Conservation (phyloP, 2,113 vertebrate species). For the Perca fluviatilis region DNA sequence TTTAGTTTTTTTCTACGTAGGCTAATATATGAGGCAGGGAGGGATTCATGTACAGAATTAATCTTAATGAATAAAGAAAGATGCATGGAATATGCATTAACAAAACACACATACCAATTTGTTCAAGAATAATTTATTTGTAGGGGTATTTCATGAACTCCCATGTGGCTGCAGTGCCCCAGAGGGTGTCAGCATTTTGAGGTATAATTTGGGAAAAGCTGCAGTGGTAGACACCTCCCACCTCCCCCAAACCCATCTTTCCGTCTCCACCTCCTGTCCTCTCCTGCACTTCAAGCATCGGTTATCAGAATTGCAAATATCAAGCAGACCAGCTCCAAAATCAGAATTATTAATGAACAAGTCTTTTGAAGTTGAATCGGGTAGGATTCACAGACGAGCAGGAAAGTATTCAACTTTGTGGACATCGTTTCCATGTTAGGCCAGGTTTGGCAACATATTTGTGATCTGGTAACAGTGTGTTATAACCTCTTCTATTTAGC, state of each 20-base stretch:
- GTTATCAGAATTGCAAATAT: conserved; percentile 77
- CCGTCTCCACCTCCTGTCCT: conserved; percentile 24
- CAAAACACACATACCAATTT: conserved; percentile 60
- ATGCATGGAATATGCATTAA: conserved; percentile 57
- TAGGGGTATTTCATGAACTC: conserved; percentile 30
- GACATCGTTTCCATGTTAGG: neutral
- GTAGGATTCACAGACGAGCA: conserved; percentile 35
- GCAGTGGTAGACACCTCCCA: conserved; percentile 11
- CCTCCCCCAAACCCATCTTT: conserved; percentile 21
- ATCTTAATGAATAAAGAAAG: conserved; percentile 16
- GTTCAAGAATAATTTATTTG: conserved; percentile 58
- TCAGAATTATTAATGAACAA: conserved; percentile 74
- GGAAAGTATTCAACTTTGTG: conserved; percentile 20
- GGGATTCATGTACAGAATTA: conserved; percentile 27
- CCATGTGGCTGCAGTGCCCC: conserved; percentile 22
- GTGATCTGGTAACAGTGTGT: neutral
- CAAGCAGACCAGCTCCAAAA: conserved; percentile 43
- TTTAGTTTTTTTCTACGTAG: neutral
- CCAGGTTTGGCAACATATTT: neutral
- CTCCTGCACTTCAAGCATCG: conserved; percentile 28
- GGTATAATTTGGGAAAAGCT: conserved; percentile 50
- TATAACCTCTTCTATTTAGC: neutral
- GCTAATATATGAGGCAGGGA: conserved; percentile 12
- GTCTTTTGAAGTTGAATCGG: conserved; percentile 58
- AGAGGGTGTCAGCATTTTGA: conserved; percentile 63